These are phyloP conservation scores for Drosophila santomea DNA, from an alignment of 1,140 invertebrate genomes.

Conservation along the genomic window DNA sequence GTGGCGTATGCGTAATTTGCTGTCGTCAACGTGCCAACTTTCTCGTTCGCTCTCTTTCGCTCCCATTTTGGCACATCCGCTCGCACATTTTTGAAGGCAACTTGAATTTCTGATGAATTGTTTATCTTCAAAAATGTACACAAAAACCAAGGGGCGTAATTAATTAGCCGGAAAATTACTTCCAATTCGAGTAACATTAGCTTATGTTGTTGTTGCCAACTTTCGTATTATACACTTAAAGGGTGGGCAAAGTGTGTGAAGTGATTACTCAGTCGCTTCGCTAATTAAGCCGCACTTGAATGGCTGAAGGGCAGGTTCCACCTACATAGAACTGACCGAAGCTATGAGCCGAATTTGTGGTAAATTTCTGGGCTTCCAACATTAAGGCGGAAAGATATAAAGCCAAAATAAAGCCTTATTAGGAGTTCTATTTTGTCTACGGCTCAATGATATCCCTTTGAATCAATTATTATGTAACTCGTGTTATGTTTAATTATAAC, in stretches of 20 bases:
- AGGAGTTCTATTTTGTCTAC: slow-evolving; percentile 9
- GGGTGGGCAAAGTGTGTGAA: slow-evolving; percentile 19
- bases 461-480: slow-evolving; percentile 2
- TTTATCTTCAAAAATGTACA: slow-evolving; percentile 79
- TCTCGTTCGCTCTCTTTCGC: background rate
- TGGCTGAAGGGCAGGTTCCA: background rate
- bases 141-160: slow-evolving; percentile 65
- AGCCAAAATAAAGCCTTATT: slow-evolving; percentile 5
- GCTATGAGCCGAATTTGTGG: slow-evolving; percentile 25
- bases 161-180: slow-evolving; percentile 69
- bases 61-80: background rate
- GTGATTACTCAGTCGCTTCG: slow-evolving; percentile 67
- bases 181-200: slow-evolving; percentile 14
- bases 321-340: slow-evolving; percentile 28
- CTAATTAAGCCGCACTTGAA: slow-evolving; percentile 69
- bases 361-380: background rate
- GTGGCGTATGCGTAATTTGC: slow-evolving; percentile 78
- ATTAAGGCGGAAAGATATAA: slow-evolving; percentile 3
- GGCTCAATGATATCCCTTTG: background rate
- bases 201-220: slow-evolving; percentile 31
- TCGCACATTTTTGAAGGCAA: slow-evolving; percentile 22
- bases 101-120: slow-evolving; percentile 79
- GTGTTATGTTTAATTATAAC: slow-evolving; percentile 5
- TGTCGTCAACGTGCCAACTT: slow-evolving; percentile 41
- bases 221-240: slow-evolving; percentile 51